phyloP scores from a whole-genome alignment of 1,140 invertebrate genomes.

The Macrotrachela quadricornifera region DNA sequence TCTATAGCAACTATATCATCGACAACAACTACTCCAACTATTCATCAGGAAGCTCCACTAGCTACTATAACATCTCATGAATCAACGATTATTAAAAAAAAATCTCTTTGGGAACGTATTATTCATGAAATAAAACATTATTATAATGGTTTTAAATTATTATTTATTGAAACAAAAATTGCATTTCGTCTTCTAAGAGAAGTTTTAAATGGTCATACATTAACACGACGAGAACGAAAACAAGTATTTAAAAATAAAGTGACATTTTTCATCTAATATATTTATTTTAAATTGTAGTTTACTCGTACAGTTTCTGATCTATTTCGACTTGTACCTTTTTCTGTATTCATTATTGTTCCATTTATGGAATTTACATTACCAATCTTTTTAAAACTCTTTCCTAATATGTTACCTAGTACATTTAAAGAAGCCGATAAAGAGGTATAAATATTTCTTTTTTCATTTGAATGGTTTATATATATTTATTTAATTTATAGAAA shows the following conservation, averaged over 20 bases:
- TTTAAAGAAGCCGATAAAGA: conserved; percentile 76
- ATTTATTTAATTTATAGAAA: conserved; percentile 34
- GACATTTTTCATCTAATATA: not conserved
- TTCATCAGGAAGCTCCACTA: too few relatives aligned
- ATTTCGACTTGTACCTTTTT: conserved; percentile 87
- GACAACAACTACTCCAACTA: too few relatives aligned
- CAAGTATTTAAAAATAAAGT: conserved; percentile 31
- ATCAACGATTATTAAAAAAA: not conserved
- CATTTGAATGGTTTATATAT: too few relatives aligned
- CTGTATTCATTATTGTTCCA: conserved; percentile 87
- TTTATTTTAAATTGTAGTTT: conserved; percentile 36
- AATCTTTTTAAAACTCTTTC: conserved; percentile 84
- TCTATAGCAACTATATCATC: too few relatives aligned
- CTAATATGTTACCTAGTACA: conserved; percentile 86
- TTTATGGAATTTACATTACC: conserved; percentile 93
- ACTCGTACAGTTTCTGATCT: conserved; percentile 82
- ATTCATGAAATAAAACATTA: conserved; percentile 71
- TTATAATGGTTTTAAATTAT: conserved; percentile 82
- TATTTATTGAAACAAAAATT: conserved; percentile 75
- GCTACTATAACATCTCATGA: too few relatives aligned
- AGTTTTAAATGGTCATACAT: conserved; percentile 58
- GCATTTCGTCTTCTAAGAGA: conserved; percentile 53
- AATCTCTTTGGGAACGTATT: conserved; percentile 39
- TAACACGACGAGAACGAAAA: conserved; percentile 70
- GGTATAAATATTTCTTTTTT: too few relatives aligned